These are phyloP conservation scores for Ecliptopera silaceata DNA, from an alignment of 2,888 invertebrate species.

Conservation along the genomic window DNA sequence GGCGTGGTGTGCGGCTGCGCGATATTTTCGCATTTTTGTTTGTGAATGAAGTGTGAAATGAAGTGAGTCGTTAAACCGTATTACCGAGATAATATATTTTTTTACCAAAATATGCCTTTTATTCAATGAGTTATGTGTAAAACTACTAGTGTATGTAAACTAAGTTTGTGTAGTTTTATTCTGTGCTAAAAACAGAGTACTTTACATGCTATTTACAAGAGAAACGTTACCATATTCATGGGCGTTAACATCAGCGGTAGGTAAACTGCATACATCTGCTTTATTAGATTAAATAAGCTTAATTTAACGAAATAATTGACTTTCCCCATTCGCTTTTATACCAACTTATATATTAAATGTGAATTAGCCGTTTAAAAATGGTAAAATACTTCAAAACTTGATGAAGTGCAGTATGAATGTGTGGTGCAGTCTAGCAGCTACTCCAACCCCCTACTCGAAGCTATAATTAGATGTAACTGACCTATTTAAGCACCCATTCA, in stretches of 20 bases:
- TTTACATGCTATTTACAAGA: conserved; percentile 46
- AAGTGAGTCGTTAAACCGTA: conserved; percentile 66
- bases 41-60: conserved; percentile 42
- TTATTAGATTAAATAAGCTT: conserved; percentile 69
- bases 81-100: conserved; percentile 64
- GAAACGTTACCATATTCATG: conserved; percentile 57
- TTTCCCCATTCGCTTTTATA: neutral
- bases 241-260: conserved; percentile 49
- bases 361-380: neutral
- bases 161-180: conserved; percentile 32
- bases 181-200: conserved; percentile 11
- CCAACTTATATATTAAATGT: neutral
- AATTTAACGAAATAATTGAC: conserved; percentile 7
- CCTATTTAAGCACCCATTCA: conserved; percentile 20
- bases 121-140: conserved; percentile 45
- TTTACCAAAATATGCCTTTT: conserved; percentile 44
- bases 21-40: conserved; percentile 52
- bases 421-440: conserved; percentile 1
- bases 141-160: conserved; percentile 30
- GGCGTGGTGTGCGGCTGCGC: conserved; percentile 81
- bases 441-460: conserved; percentile 6
- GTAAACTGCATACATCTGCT: conserved; percentile 40
- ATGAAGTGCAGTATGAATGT: conserved; percentile 16
- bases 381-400: neutral
- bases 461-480: conserved; percentile 36